Evolutionary conservation across 2,888 invertebrate genomes (phyloP), one percentile per base, ranked within the genome.

Genomic region (Apantesis nais): DNA sequence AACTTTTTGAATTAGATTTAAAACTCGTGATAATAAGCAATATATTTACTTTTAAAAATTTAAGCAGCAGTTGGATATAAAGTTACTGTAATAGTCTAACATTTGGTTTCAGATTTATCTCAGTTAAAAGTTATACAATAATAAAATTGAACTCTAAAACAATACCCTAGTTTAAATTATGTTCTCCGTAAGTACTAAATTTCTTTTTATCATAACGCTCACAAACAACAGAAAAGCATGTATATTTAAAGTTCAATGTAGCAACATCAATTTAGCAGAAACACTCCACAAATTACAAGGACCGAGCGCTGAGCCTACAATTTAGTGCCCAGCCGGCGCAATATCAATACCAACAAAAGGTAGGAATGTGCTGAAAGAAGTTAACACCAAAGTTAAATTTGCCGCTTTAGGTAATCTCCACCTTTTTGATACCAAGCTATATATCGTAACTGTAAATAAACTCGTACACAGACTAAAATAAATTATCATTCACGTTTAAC

Each of bases 291-390:
- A 81, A 83, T 83, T 77, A 81, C 77, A 67, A 68, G 67, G 69
- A 77, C 73, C 73, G 73, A 69, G 71, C 78, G 68, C 77, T 75
- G 82, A 84, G 79, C 80, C 81, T 79, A 80, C 82, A 85, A 84
- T 85, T 84, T 82, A 82, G 73, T 71, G 73, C 70, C 81, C 72
- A 78, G 75, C 78, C 79, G 76, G 73, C 78, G 76, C 80, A 73
- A 77, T 76, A 79, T 82, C 81, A 83, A 82, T 82, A 82, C 80
- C 81, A 79, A 80, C 83, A 82, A 68, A 76, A 79, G 82, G 80
- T 73, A 75, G 75, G 81, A 77, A 79, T 81, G 82, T 68, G 72
- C 82, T 82, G 85, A 84, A 83, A 83, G 83, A 84, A 84, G 79
- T 82, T 79, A 78, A 83, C 78, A 80, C 83, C 81, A 70, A 76